Conservation (phyloP, 2,888 invertebrate species). For the Pseudoips prasinana region DNA sequence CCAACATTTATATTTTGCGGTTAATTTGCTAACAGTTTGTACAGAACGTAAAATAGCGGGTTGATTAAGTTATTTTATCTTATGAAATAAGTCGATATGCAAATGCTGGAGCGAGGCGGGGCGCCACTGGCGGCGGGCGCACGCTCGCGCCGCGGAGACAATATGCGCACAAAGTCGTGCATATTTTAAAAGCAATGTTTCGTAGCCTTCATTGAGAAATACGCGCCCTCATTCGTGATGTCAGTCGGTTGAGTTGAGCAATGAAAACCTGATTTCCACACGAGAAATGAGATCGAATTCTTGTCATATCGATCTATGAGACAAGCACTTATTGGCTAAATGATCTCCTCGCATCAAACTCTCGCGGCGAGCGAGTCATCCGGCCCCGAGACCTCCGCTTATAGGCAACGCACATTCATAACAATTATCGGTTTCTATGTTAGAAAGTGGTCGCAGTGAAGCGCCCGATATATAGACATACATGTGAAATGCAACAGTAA, state of each 20-base stretch:
- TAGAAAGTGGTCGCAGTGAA: slow-evolving; percentile 61
- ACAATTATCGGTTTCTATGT: slow-evolving; percentile 47
- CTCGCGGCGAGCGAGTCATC: too few species aligned
- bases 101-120: slow-evolving; percentile 6
- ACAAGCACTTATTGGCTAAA: neutral
- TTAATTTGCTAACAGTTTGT: slow-evolving; percentile 10
- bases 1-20: slow-evolving; percentile 15
- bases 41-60: slow-evolving; percentile 8
- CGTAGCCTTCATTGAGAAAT: slow-evolving; percentile 78
- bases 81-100: slow-evolving; percentile 14
- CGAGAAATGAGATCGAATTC: slow-evolving; percentile 66
- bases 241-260: slow-evolving; percentile 68
- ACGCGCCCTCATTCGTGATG: slow-evolving; percentile 76
- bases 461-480: slow-evolving; percentile 28
- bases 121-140: slow-evolving; percentile 15
- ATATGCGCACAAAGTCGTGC: slow-evolving; percentile 68
- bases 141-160: slow-evolving; percentile 43
- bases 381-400: slow-evolving; percentile 11
- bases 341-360: too few species aligned
- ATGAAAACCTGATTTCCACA: slow-evolving; percentile 75
- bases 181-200: slow-evolving; percentile 77
- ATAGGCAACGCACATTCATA: slow-evolving; percentile 31
- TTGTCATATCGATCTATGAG: slow-evolving; percentile 44
- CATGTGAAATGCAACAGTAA: slow-evolving; percentile 24
- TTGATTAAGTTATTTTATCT: slow-evolving; percentile 15